Evolutionary conservation across 2,888 invertebrate species (phyloP).

Genomic region (Caenorhabditis afra): DNA sequence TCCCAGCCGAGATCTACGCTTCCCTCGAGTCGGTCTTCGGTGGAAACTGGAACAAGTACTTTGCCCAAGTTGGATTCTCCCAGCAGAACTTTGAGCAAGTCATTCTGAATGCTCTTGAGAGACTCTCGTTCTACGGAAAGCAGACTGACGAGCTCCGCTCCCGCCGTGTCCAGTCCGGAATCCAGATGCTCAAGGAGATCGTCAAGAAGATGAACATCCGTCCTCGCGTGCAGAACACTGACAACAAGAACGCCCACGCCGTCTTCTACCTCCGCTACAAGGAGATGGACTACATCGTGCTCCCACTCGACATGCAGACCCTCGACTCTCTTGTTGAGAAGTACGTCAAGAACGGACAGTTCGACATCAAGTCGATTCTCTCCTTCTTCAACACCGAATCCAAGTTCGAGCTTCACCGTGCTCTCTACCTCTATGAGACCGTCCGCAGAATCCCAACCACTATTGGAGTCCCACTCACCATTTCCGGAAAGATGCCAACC

Average conservation of each 20-base stretch:
- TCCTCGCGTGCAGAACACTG: conserved; percentile 40
- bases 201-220: conserved; percentile 69
- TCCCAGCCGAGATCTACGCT: conserved; percentile 60
- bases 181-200: conserved; percentile 63
- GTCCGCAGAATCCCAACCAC: conserved; percentile 68
- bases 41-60: conserved; percentile 71
- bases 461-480: conserved; percentile 70
- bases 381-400: conserved; percentile 45
- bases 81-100: conserved; percentile 68
- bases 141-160: conserved; percentile 32
- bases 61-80: conserved; percentile 67
- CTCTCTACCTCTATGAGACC: conserved; percentile 62
- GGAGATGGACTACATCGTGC: conserved; percentile 70
- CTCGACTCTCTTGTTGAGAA: conserved; percentile 56
- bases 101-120: conserved; percentile 57
- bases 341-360: conserved; percentile 54
- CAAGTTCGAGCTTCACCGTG: conserved; percentile 54
- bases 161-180: conserved; percentile 52
- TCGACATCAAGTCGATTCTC: conserved; percentile 46
- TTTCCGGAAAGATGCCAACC: conserved; percentile 62
- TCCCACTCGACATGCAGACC: conserved; percentile 66
- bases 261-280: conserved; percentile 69
- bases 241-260: conserved; percentile 55
- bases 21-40: conserved; percentile 62
- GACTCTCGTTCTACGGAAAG: conserved; percentile 39